Evolutionary conservation across 2,113 vertebrate species (phyloP), one percentile per base, ranked within the genome.

Genomic region (Petaurus breviceps): DNA sequence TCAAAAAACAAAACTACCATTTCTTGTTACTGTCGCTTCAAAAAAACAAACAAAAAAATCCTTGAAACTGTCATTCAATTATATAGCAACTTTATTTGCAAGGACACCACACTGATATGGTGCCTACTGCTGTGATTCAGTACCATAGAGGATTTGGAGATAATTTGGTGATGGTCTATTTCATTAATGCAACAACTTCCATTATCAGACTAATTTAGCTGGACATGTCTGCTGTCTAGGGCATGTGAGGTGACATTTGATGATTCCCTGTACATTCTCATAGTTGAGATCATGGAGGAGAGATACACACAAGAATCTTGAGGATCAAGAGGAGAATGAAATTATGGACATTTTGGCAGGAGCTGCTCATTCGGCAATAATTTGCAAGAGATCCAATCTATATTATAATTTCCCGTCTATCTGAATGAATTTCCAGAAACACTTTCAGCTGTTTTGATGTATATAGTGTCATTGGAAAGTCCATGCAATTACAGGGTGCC

Each of bases 161-260:
- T 43, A 22, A 51, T 90, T 10, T 6, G 22, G 43, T 52, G 57
- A 50, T 96, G 90, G 89, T 53, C 50, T 91, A 43, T 61, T 96
- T 91, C 28, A 53, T 51, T 95, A 90, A 96, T 92, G 53, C 31
- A 92, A 95, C 51, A 77, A 95, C 89, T 96, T 77, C 89, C 90
- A 94, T 53, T 61, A 55, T 53, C 92, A 92, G 84, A 91, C 95
- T 89, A 91, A 93, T 96, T 95, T 61, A 84, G 92, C 51, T 94
- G 91, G 51, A 95, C 96, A 84, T 68, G 46, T 43, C 84, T 94
- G 90, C n/a, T 93, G 3, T 93, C 89, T 77, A 93, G 95, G 97
- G 92, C 91, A 95, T 95, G 93, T 93, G 93, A 91, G 91, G 61
- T 95, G 92, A 89, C 92, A 68, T 0, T 2, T 43, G 95, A 92